These are phyloP conservation scores for Drosophila asahinai DNA, from an alignment of 1,140 invertebrate genomes.

Conservation along the genomic window DNA sequence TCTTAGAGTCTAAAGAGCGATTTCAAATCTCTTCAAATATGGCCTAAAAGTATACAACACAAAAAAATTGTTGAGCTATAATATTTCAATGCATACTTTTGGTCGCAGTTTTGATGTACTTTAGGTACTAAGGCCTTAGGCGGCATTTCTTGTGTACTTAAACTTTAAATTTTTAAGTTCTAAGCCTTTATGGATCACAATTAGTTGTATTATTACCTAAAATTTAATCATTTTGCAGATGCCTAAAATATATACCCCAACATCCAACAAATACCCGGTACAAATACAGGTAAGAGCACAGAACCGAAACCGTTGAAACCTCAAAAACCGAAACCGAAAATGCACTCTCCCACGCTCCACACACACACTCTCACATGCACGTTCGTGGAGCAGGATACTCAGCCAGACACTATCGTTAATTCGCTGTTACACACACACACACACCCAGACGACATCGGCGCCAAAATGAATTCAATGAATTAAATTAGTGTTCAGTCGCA, in stretches of 20 bases:
- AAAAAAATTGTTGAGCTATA: too few relatives aligned
- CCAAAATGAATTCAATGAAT: slow-evolving; percentile 80
- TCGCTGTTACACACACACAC: slow-evolving; percentile 44
- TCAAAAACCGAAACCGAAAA: slow-evolving; percentile 71
- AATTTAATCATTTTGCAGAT: neutral
- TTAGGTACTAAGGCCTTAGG: too few relatives aligned
- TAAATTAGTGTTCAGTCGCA: slow-evolving; percentile 62
- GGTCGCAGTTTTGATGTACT: too few relatives aligned
- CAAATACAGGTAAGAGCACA: slow-evolving; percentile 2
- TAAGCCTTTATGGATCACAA: too few relatives aligned
- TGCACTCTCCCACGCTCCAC: slow-evolving; percentile 54
- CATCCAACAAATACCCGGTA: neutral
- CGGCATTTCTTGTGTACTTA: too few relatives aligned
- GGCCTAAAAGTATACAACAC: too few relatives aligned
- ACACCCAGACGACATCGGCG: slow-evolving; percentile 28
- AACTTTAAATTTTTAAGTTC: too few relatives aligned
- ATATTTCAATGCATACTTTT: neutral
- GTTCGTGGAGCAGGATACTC: neutral
- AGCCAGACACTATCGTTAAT: slow-evolving; percentile 51
- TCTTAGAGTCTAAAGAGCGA: too few relatives aligned
- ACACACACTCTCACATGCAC: slow-evolving; percentile 14
- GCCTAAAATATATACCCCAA: neutral
- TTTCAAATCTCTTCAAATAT: too few relatives aligned
- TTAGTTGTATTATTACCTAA: too few relatives aligned
- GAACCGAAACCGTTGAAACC: slow-evolving; percentile 43